These are phyloP conservation scores for Drosophila littoralis DNA, from an alignment of 1,140 invertebrate species.

Conservation along the genomic window DNA sequence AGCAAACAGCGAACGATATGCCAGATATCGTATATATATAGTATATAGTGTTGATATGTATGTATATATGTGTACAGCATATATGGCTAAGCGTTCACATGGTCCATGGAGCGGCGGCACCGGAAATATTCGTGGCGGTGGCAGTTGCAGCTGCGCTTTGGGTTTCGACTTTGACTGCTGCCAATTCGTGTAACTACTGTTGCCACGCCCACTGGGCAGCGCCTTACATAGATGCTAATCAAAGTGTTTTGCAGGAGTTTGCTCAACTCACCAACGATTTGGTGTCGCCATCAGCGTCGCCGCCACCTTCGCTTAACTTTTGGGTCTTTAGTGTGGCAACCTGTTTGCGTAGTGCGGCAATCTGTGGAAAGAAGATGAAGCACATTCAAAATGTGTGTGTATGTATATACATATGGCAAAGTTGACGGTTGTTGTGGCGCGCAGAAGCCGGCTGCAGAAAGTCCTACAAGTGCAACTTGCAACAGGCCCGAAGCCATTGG, in stretches of 20 bases:
- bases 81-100: conserved; percentile 7
- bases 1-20: conserved; percentile 38
- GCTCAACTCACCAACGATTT: conserved; percentile 63
- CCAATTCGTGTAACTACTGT: conserved; percentile 10
- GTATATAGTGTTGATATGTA: too few species aligned
- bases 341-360: conserved; percentile 71
- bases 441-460: conserved; percentile 29
- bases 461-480: conserved; percentile 41
- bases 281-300: conserved; percentile 21
- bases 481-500: not conserved
- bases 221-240: conserved; percentile 13
- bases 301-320: conserved; percentile 49
- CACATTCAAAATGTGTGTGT: conserved; percentile 9
- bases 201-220: conserved; percentile 4
- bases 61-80: not conserved
- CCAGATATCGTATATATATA: conserved; percentile 11
- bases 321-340: conserved; percentile 56
- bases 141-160: not conserved
- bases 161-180: conserved; percentile 4
- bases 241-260: conserved; percentile 24
- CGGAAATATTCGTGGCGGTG: conserved; percentile 3
- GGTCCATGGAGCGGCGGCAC: conserved; percentile 1
- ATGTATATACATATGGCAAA: not conserved
- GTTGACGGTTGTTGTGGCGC: not conserved
- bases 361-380: conserved; percentile 51